Base-by-base conservation (phyloP, 2,888 invertebrate genomes). In the Orchesellides sinensis region DNA sequence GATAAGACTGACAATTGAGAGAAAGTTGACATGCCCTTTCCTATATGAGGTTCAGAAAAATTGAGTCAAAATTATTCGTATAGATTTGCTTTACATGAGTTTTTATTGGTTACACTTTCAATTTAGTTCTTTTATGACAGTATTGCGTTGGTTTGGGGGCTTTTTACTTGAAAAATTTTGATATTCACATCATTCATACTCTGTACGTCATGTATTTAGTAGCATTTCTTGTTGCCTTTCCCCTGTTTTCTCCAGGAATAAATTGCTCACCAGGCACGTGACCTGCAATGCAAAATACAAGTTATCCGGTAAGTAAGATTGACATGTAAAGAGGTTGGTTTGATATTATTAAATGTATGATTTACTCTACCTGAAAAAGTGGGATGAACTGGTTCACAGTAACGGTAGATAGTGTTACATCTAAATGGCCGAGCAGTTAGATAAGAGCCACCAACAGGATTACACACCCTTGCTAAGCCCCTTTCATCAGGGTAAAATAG, bases 251-350 rank as follows among this genome's bases (percentile, higher is more conserved):
- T 49, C 87, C 87, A 29, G 56, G 45, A 47, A 84, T 61, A 32
- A 88, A 88, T 59, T 75, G 78, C 73, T 88, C 87, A 6, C 87
- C 87, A 0, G 87, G 87, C 12, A 87, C 84, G 66, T 87, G 87
- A 35, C 87, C 86, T 84, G 21, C 21, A 23, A 21, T n/a, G n/a
- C n/a, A n/a, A n/a, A n/a, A n/a, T n/a, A n/a, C n/a, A n/a, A n/a
- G n/a, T n/a, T n/a, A n/a, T n/a, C n/a, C n/a, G n/a, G n/a, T n/a
- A n/a, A n/a, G n/a, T 17, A 52, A 54, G 27, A 52, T 23, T 75
- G 49, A 10, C 32, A 32, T 32, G 32, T 32, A 6, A 6, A 10
- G 10, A 32, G 32, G 21, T 47, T 32, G 1, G 29, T 63, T 47
- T 8, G 21, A 59, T 59, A 23, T 23, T 10, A 35, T 40, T 12